phyloP scores from a whole-genome alignment of 2,113 vertebrate genomes.

The Trogon melanurus region DNA sequence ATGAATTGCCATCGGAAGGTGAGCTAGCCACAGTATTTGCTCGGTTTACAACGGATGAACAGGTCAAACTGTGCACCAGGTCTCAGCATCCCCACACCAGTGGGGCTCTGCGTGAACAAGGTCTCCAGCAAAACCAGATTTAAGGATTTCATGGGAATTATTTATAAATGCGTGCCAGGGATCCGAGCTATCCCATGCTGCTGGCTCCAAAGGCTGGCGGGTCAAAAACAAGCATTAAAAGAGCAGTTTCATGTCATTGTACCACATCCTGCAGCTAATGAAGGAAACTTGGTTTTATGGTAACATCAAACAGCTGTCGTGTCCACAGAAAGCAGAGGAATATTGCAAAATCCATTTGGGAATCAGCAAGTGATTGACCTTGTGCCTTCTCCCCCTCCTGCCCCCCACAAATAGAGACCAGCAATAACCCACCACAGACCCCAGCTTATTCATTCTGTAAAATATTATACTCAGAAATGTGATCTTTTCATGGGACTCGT shows the following conservation, averaged over 20 bases:
- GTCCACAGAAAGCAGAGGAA: neutral
- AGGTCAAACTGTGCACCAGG: neutral
- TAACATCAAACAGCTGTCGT: fast-evolving
- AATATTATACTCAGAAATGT: neutral
- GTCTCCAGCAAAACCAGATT: neutral
- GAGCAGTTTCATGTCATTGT: no score
- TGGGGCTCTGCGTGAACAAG: fast-evolving
- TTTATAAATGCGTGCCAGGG: fast-evolving
- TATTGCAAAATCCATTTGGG: neutral
- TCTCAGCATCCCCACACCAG: neutral
- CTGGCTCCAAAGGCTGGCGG: neutral
- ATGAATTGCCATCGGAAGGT: fast-evolving
- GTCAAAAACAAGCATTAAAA: neutral
- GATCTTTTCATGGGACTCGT: neutral
- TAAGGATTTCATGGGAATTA: neutral
- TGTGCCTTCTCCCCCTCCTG: neutral
- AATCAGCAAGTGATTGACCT: neutral
- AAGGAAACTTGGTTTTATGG: neutral
- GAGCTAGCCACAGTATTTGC: neutral
- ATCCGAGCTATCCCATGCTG: fast-evolving
- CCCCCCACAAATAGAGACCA: neutral
- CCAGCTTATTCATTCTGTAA: neutral
- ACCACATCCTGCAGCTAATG: neutral
- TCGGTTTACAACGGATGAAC: neutral
- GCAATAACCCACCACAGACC: neutral